Evolutionary conservation across 1,140 invertebrate species (phyloP).

Genomic region (Achatina immaculata): DNA sequence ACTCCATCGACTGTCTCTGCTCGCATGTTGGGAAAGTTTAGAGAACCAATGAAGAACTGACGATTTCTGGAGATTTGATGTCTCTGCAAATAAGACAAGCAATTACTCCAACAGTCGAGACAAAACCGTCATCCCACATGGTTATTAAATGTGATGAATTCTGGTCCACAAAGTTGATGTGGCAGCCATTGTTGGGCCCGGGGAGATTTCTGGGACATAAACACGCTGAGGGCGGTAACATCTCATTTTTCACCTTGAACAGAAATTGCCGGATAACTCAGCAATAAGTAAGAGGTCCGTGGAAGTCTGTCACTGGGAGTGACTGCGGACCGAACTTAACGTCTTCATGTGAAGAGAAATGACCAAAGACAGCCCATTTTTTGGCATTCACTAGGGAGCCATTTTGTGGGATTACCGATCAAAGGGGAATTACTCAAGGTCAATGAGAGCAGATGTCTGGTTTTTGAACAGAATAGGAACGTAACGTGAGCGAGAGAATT

Average conservation of each 20-base stretch:
- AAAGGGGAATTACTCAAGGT: no score
- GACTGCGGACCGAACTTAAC: neutral
- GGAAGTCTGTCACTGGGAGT: neutral
- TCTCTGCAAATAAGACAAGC: slow-evolving; percentile 3
- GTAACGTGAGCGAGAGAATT: no score
- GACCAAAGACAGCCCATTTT: neutral
- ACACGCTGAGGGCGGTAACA: neutral
- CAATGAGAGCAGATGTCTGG: no score
- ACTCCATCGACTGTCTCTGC: no score
- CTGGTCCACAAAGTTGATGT: neutral
- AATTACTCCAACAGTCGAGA: neutral
- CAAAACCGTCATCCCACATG: slow-evolving; percentile 16
- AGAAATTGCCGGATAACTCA: neutral
- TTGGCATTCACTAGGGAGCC: no score
- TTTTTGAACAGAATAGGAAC: no score
- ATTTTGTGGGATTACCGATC: no score
- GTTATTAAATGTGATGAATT: slow-evolving; percentile 36
- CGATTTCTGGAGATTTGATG: neutral
- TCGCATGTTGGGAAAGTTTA: no score
- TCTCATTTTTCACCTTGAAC: slow-evolving; percentile 8
- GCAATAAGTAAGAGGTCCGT: slow-evolving; percentile 16
- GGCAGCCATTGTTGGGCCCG: neutral
- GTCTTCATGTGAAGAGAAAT: slow-evolving; percentile 1
- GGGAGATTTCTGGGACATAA: neutral
- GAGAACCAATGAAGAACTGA: no score